Conservation (phyloP, 2,113 vertebrate species). For the Lophotis ruficrista region DNA sequence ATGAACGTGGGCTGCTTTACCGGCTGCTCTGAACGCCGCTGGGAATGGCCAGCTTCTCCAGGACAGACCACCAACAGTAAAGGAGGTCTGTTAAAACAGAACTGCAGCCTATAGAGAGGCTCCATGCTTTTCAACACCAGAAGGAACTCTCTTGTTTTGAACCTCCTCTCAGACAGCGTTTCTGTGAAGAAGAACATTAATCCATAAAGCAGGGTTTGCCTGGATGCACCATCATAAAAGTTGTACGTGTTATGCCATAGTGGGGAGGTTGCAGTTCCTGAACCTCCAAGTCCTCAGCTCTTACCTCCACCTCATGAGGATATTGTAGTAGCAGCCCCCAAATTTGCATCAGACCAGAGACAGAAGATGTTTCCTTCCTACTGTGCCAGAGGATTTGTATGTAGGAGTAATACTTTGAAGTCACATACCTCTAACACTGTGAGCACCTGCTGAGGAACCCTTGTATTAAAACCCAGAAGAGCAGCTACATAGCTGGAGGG, state of each 20-base stretch:
- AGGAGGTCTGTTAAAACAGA: neutral
- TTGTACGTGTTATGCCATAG: fast-evolving
- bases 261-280: neutral
- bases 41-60: neutral
- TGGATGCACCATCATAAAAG: too few species aligned
- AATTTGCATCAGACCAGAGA: neutral
- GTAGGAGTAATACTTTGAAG: neutral
- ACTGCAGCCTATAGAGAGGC: neutral
- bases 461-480: neutral
- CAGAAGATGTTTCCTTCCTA: neutral
- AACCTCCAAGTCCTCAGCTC: neutral
- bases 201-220: neutral
- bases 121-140: neutral
- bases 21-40: neutral
- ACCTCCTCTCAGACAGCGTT: neutral
- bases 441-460: constrained; percentile 22
- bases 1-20: neutral
- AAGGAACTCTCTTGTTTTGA: neutral
- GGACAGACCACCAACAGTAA: neutral
- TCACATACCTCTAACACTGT: neutral
- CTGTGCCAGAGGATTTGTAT: neutral
- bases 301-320: neutral
- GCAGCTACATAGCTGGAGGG: constrained; percentile 1
- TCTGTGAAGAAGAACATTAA: neutral
- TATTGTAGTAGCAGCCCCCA: neutral